phyloP scores from a whole-genome alignment of 1,140 invertebrate genomes.

The Caenorhabditis tropicalis region DNA sequence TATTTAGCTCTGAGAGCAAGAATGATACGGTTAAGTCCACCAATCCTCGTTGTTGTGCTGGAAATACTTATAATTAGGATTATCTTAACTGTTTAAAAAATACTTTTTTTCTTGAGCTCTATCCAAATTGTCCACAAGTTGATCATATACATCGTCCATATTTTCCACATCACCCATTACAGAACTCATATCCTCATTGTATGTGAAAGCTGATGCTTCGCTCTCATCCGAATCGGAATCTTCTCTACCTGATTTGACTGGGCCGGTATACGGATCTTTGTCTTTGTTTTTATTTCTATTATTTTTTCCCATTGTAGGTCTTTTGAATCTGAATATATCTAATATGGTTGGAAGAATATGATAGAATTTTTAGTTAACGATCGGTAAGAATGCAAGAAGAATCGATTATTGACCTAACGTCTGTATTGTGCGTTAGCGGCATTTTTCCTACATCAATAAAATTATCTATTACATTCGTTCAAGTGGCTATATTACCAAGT shows the following conservation, averaged over 20 bases:
- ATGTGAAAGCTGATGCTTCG: neutral
- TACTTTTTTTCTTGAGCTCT: conserved; percentile 52
- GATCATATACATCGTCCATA: conserved; percentile 44
- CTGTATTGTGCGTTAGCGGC: too few species aligned
- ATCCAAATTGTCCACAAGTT: conserved; percentile 44
- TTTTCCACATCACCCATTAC: conserved; percentile 47
- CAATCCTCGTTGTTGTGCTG: conserved; percentile 32
- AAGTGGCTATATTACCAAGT: too few species aligned
- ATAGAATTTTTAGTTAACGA: too few species aligned
- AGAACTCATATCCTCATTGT: conserved; percentile 46
- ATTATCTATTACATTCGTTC: too few species aligned
- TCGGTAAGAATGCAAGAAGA: too few species aligned
- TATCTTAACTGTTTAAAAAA: neutral
- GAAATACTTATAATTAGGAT: neutral
- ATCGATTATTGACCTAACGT: too few species aligned
- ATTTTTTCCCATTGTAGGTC: neutral
- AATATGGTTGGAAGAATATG: too few species aligned
- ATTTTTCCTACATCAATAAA: too few species aligned
- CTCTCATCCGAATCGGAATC: conserved; percentile 14
- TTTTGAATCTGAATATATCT: neutral
- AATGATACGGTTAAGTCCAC: conserved; percentile 32
- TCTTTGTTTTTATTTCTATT: conserved; percentile 52
- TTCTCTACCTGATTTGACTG: neutral
- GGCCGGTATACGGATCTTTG: conserved; percentile 37
- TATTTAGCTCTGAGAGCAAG: conserved; percentile 37